Percentiles rank a stretch among this genome's conserved stretches.
phyloP scores from a whole-genome alignment of 2,888 invertebrate genomes.

The Coelogynopora nodosa region DNA sequence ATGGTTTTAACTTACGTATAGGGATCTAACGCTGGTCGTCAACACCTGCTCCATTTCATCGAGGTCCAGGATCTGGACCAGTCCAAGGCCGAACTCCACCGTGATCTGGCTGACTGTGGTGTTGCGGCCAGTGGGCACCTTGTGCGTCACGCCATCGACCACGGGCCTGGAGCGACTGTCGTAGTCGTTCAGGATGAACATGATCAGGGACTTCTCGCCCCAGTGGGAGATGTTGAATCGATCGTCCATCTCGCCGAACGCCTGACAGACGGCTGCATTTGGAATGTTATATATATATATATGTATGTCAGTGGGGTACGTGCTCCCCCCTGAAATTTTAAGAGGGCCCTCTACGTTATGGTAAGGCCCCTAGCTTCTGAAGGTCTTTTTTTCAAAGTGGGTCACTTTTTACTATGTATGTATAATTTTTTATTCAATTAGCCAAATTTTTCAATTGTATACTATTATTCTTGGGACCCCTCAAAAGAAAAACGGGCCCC shows the following conservation, averaged over 20 bases:
- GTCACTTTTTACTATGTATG: no score
- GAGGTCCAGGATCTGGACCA: constrained; percentile 42
- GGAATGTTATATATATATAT: no score
- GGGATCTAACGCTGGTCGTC: constrained; percentile 34
- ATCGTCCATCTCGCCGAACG: not conserved
- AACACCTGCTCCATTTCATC: constrained; percentile 43
- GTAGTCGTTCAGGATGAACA: constrained; percentile 35
- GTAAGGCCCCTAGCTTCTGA: no score
- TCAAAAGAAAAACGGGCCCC: no score
- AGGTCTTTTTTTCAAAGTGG: no score
- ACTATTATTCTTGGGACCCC: no score
- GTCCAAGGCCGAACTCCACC: constrained; percentile 38
- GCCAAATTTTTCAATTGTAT: no score
- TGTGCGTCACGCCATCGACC: constrained; percentile 9
- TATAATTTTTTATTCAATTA: no score
- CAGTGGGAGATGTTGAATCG: constrained; percentile 11
- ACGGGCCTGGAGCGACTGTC: constrained; percentile 38
- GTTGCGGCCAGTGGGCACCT: not conserved
- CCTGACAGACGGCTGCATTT: no score
- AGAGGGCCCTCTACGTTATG: no score
- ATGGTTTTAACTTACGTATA: constrained; percentile 44
- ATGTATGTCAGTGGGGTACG: no score
- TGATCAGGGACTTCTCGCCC: constrained; percentile 37
- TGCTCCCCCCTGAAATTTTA: no score
- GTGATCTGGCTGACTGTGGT: constrained; percentile 29